Evolutionary conservation across 2,113 vertebrate species (phyloP).

Genomic region (Seriola aureovittata): DNA sequence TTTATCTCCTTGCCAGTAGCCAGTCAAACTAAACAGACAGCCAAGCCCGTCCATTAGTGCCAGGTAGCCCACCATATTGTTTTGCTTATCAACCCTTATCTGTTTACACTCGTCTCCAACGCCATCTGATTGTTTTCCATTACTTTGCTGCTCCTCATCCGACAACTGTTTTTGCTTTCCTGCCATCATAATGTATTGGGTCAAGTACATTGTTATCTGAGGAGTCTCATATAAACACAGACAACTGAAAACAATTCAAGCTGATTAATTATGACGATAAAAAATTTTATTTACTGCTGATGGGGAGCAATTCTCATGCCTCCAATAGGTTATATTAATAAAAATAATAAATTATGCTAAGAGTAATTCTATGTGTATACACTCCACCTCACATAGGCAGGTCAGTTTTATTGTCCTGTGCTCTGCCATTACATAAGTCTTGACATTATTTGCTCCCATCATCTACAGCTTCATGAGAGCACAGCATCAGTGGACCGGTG

Average conservation of each 20-base stretch:
- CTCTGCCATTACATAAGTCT: constrained; percentile 1
- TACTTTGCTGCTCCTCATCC: constrained; percentile 62
- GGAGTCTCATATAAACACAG: constrained; percentile 60
- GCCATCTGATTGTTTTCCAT: constrained; percentile 59
- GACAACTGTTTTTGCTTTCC: constrained; percentile 71
- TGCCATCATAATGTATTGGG: constrained; percentile 47
- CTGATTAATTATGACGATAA: constrained; percentile 51
- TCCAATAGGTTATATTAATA: not conserved
- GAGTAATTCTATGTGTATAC: not conserved
- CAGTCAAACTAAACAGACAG: constrained; percentile 50
- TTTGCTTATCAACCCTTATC: constrained; percentile 62
- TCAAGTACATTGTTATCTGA: constrained; percentile 58
- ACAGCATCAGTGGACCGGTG: not conserved
- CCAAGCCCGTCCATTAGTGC: constrained; percentile 19
- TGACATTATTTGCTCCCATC: constrained; percentile 12
- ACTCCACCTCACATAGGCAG: not conserved
- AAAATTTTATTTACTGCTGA: constrained; percentile 24
- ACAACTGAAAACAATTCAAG: constrained; percentile 55
- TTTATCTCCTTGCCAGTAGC: constrained; percentile 11
- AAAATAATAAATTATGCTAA: constrained; percentile 12
- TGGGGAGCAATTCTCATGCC: constrained; percentile 32
- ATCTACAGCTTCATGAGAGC: not conserved
- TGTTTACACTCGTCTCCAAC: constrained; percentile 52
- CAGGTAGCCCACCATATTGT: constrained; percentile 64
- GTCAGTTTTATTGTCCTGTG: not conserved